phyloP scores from a whole-genome alignment of 2,888 invertebrate genomes.

The Tholera decimalis region DNA sequence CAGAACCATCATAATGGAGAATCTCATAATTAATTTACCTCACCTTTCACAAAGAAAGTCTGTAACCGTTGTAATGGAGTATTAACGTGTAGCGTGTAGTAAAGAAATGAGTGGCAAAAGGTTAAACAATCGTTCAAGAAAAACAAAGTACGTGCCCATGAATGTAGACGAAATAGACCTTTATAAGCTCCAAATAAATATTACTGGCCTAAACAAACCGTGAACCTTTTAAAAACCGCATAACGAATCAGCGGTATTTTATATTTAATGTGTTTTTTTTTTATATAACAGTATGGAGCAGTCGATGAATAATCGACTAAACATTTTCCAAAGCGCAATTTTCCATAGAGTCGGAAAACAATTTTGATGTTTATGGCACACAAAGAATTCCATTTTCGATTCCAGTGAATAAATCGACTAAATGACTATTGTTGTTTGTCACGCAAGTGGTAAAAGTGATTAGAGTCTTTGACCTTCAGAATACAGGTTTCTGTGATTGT shows the following conservation, averaged over 20 bases:
- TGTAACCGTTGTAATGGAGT: conserved; percentile 28
- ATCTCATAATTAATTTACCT: conserved; percentile 38
- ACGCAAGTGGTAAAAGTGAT: conserved; percentile 23
- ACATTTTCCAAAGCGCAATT: background rate
- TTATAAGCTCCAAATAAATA: conserved; percentile 39
- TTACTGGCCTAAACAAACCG: conserved; percentile 24
- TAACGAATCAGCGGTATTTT: background rate
- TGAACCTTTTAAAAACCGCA: conserved; percentile 3
- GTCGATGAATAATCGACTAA: conserved; percentile 11
- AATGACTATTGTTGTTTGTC: conserved; percentile 33
- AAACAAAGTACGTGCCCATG: conserved; percentile 45
- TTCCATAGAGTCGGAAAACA: background rate
- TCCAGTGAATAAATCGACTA: conserved; percentile 20
- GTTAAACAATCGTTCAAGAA: conserved; percentile 34
- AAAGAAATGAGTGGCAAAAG: conserved; percentile 38
- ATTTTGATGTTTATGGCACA: background rate
- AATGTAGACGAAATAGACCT: conserved; percentile 29
- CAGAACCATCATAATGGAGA: conserved; percentile 26
- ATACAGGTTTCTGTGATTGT: background rate
- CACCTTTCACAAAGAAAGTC: conserved; percentile 41
- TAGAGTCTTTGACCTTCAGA: conserved; percentile 7
- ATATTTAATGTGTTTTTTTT: conserved; percentile 1
- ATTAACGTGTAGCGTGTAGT: conserved; percentile 34
- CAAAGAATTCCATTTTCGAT: conserved; percentile 18
- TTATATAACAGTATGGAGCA: background rate